Evolutionary conservation across 2,888 invertebrate genomes (phyloP).

Genomic region (Megastigmus dorsalis): DNA sequence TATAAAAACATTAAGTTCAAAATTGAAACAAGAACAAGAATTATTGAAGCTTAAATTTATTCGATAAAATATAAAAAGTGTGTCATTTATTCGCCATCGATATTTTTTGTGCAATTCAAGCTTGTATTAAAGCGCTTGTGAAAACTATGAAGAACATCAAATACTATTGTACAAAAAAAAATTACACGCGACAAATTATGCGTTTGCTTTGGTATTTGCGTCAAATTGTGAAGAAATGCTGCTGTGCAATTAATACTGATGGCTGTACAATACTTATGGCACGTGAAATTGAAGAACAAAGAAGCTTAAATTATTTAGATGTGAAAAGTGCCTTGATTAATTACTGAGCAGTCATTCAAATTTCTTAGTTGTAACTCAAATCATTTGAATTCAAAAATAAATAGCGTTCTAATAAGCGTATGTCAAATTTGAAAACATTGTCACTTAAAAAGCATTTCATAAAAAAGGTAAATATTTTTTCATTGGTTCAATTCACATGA

Average conservation of each 20-base stretch:
- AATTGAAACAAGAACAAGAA: constrained; percentile 2
- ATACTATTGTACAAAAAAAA: constrained; percentile 27
- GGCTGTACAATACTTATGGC: constrained; percentile 46
- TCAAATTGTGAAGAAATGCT: constrained; percentile 37
- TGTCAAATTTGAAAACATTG: too few species aligned
- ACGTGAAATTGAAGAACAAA: constrained; percentile 33
- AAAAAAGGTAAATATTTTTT: too few species aligned
- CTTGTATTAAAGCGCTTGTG: constrained; percentile 1
- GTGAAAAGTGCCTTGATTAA: background rate
- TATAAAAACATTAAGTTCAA: background rate
- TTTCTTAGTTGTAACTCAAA: too few species aligned
- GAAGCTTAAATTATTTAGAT: background rate
- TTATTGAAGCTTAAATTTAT: constrained; percentile 4
- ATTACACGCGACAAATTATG: background rate
- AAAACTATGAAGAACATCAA: constrained; percentile 13
- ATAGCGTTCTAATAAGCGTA: too few species aligned
- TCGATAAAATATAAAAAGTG: background rate
- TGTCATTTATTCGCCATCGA: constrained; percentile 30
- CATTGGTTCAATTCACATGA: too few species aligned
- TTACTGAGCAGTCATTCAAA: too few species aligned
- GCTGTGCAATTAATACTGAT: constrained; percentile 53
- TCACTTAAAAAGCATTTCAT: too few species aligned
- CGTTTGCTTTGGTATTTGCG: constrained; percentile 7
- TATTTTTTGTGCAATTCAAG: constrained; percentile 36
- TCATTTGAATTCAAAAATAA: too few species aligned